Evolutionary conservation across 2,888 invertebrate genomes (phyloP), one percentile per base, ranked within the genome.

Genomic region (Anticlea derivata): DNA sequence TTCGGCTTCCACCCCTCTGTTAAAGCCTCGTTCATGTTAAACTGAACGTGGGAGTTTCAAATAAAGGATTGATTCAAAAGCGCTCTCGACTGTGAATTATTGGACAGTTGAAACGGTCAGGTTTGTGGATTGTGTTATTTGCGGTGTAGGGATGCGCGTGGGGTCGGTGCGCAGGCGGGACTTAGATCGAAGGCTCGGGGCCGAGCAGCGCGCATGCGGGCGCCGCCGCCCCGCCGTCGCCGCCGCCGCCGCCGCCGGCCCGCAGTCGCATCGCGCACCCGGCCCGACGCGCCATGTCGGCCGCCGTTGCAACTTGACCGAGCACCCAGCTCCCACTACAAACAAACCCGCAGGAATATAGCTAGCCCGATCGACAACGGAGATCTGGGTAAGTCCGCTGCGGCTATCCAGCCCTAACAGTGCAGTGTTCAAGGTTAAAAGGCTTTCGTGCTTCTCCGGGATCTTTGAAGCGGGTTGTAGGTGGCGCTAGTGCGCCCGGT

Each of bases 231-330:
- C 75, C 75, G 68, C 72, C 75, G 74, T 71, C 74, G 66, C 73
- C 75, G 67, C 66, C 68, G 70, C 67, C 73, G 71, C 73, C 75
- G 67, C 66, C 68, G 70, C 67, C 73, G 71, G 73, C 75, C 86
- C 86, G 83, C 87, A 87, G 84, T 88, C 84, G 83, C 78, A 75
- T 77, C 88, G 85, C 81, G 85, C 74, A 73, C 74, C 77, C 80
- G 66, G 64, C 74, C 77, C 83, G 82, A 80, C 80, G 71, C 82
- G 80, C 78, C 83, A 87, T 89, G 87, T 82, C 81, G 84, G 75
- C 81, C 72, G 73, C 72, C 77, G 77, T 77, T 81, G 80, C 81
- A 68, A 88, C 88, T 70, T 86, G 84, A 87, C 83, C 75, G 80
- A 84, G 80, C 84, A 69, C 76, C 70, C 73, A 77, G 81, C 84